Evolutionary conservation across 1,140 invertebrate genomes (phyloP).

Genomic region (Semibalanus balanoides): DNA sequence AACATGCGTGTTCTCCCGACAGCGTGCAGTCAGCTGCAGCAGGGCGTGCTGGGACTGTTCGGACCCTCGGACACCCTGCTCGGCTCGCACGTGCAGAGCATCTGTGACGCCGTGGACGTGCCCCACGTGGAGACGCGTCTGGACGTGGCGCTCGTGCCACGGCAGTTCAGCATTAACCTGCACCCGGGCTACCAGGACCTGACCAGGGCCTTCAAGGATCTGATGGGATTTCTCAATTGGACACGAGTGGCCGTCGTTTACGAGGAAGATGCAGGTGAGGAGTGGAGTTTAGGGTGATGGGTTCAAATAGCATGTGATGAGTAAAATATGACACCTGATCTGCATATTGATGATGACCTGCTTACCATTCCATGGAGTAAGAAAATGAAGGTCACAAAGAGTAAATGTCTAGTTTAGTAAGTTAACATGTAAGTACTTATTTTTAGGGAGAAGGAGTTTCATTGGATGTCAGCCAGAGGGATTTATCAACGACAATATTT

Average conservation of each 20-base stretch:
- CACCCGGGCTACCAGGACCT: constrained; percentile 72
- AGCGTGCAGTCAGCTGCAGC: constrained; percentile 75
- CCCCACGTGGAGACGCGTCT: constrained; percentile 66
- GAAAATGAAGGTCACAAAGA: too few relatives aligned
- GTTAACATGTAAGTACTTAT: too few relatives aligned
- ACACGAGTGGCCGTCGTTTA: constrained; percentile 84
- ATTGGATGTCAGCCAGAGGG: too few relatives aligned
- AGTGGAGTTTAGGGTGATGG: too few relatives aligned
- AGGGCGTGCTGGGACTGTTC: constrained; percentile 74
- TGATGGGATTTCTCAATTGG: constrained; percentile 82
- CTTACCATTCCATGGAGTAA: too few relatives aligned
- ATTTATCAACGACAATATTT: too few relatives aligned
- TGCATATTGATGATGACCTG: too few relatives aligned
- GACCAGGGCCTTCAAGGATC: constrained; percentile 68
- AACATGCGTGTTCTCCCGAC: too few relatives aligned
- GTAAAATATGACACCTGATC: too few relatives aligned
- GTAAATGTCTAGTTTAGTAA: too few relatives aligned
- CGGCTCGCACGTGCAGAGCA: constrained; percentile 70
- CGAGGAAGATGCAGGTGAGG: constrained; percentile 70
- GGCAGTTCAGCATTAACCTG: constrained; percentile 76
- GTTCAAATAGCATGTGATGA: too few relatives aligned
- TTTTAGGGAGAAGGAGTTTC: too few relatives aligned
- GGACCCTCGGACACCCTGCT: constrained; percentile 71
- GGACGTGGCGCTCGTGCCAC: constrained; percentile 28
- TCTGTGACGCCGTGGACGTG: constrained; percentile 72